Base-by-base conservation (phyloP, 2,888 invertebrate genomes). In the Chelonus formosanus region DNA sequence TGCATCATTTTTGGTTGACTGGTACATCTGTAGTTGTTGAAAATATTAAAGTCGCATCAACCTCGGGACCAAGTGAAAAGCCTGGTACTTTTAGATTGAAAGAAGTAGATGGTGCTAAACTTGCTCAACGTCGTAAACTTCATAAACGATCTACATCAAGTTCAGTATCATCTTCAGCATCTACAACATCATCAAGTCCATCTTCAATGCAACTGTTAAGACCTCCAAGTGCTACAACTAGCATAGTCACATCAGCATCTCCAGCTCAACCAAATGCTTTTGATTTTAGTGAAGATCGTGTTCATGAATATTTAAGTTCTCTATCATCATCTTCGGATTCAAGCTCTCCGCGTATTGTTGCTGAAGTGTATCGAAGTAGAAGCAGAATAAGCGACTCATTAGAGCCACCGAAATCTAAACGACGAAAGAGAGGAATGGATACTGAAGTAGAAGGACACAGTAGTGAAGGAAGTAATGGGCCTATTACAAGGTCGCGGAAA, bases 81-180 rank as follows among this genome's bases (percentile, higher is more conserved):
- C 84, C 88, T 20, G 90, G 91, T 77, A 92, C 92, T n/a, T 92
- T 93, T 80, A 86, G 91, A 53, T 84, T 93, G 65, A 87, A 91
- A 81, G 92, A 92, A 74, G 92, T 92, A 0, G 86, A 88, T 40
- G 89, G 88, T 63, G 92, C 92, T 0, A 90, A 90, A 72, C 84
- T 92, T 63, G 91, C 92, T 7, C 90, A 91, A 78, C 85, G 92
- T 36, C 86, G 92, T 3, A 87, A 89, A 76, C 84, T 88, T 79
- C 90, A 89, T 75, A 89, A 90, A 72, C 86, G 86, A 60, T 85
- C 86, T 40, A 86, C 85, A 2, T 84, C 84, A 20, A 84, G 83
- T 60, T 84, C 85, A 5, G 81, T 83, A 1, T 82, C 81, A 6
- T 84, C 85, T 0, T 85, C 86, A 53, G 83, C 84, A 48, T 86